A percentile compares a stretch with the other conserved stretches of the same genome.
Evolutionary conservation across 2,888 invertebrate species (phyloP).

Genomic region (Prostheceraeus crozeri): DNA sequence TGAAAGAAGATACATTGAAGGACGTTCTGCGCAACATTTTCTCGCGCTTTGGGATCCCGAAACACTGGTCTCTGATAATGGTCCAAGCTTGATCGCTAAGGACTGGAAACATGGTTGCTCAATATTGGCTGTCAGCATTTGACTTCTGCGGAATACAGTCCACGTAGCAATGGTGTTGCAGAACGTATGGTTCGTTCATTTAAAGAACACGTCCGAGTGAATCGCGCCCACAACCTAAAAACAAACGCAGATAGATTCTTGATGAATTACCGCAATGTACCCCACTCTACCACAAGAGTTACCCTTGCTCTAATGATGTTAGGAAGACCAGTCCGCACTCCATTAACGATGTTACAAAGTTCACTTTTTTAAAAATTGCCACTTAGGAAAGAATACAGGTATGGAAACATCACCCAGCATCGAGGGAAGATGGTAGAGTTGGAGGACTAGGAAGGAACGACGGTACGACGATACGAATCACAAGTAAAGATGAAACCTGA

Average conservation of each 20-base stretch:
- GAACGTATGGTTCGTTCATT: constrained; percentile 19
- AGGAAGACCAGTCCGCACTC: constrained; percentile 2
- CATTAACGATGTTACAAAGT: constrained; percentile 26
- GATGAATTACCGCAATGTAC: constrained; percentile 16
- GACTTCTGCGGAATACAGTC: constrained; percentile 21
- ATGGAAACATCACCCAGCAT: constrained; percentile 24
- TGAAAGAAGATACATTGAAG: constrained; percentile 9
- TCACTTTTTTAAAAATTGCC: constrained; percentile 4
- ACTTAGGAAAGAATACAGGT: constrained; percentile 8
- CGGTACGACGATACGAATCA: too few species aligned
- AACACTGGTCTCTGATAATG: background rate
- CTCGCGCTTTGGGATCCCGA: constrained; percentile 6
- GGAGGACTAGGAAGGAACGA: too few species aligned
- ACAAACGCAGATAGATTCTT: constrained; percentile 2
- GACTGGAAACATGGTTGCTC: constrained; percentile 3
- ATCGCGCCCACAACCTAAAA: background rate
- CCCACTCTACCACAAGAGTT: constrained; percentile 11
- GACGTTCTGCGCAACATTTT: background rate
- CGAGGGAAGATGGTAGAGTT: too few species aligned
- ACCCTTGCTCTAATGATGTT: constrained; percentile 1
- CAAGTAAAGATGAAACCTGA: too few species aligned
- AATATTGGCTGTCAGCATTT: constrained; percentile 28
- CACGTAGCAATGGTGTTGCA: constrained; percentile 17
- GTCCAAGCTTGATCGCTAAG: background rate
- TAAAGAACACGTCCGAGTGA: constrained; percentile 24